These are phyloP conservation scores for Dunckerocampus dactyliophorus DNA, from an alignment of 2,113 vertebrate genomes.

Conservation along the genomic window DNA sequence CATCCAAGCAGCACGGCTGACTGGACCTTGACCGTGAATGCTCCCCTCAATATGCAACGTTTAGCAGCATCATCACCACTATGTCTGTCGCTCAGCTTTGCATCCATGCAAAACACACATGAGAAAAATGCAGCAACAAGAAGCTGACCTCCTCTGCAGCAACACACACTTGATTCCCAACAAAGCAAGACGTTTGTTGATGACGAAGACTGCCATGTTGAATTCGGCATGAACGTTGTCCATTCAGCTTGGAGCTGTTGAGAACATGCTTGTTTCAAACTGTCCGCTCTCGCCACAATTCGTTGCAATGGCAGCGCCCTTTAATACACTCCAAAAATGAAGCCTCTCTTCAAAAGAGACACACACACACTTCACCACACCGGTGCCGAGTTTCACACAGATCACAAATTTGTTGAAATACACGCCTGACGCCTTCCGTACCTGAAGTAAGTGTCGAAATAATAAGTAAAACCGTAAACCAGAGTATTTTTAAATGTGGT, in stretches of 20 bases:
- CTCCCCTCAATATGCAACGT: too few relatives aligned
- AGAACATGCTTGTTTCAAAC: background rate
- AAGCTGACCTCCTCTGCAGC: accelerated
- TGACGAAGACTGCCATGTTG: accelerated
- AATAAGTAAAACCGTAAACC: background rate
- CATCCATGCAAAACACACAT: too few relatives aligned
- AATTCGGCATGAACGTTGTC: constrained; percentile 2
- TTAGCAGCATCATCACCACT: too few relatives aligned
- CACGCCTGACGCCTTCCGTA: accelerated
- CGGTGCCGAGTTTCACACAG: constrained; percentile 4
- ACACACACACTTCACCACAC: background rate
- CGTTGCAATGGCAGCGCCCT: background rate
- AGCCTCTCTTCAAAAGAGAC: background rate
- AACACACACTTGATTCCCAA: accelerated
- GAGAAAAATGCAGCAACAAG: too few relatives aligned
- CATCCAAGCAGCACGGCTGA: too few relatives aligned
- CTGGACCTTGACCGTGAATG: too few relatives aligned
- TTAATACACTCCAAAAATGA: background rate
- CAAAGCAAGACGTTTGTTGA: background rate
- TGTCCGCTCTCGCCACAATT: background rate
- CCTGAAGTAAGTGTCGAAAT: accelerated
- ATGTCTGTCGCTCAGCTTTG: too few relatives aligned
- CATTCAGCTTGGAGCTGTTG: background rate
- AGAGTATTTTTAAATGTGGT: background rate
- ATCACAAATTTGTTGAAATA: accelerated